phyloP scores from a whole-genome alignment of 2,888 invertebrate species.

The Rhaphigaster nebulosa region DNA sequence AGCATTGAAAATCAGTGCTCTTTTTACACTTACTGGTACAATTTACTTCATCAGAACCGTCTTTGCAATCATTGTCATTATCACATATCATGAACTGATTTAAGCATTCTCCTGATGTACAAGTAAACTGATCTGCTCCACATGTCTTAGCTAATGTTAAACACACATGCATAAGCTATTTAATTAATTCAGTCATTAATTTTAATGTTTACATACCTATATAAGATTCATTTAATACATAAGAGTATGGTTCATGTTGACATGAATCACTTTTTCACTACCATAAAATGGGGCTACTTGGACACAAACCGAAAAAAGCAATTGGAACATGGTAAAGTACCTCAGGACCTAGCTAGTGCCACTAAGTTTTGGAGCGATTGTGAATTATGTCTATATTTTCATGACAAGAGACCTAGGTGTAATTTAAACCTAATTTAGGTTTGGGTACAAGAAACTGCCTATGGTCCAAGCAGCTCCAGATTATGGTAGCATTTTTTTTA shows the following conservation, averaged over 20 bases:
- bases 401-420: too few species aligned
- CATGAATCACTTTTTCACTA: neutral
- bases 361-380: too few species aligned
- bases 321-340: too few species aligned
- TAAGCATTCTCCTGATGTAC: slow-evolving; percentile 89
- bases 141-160: slow-evolving; percentile 82
- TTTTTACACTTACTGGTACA: slow-evolving; percentile 81
- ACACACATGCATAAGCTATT: neutral
- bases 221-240: neutral
- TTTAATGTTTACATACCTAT: neutral
- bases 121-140: slow-evolving; percentile 93
- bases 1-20: slow-evolving; percentile 81
- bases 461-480: too few species aligned
- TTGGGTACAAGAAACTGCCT: too few species aligned
- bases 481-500: too few species aligned
- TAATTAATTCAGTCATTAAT: neutral
- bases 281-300: neutral
- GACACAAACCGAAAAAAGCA: too few species aligned
- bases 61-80: slow-evolving; percentile 82
- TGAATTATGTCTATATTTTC: too few species aligned
- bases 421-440: too few species aligned
- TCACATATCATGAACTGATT: slow-evolving; percentile 90
- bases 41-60: slow-evolving; percentile 79
- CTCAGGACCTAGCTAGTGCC: too few species aligned
- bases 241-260: neutral